phyloP scores from a whole-genome alignment of 2,113 vertebrate species.

The Thinocorus orbignyianus region DNA sequence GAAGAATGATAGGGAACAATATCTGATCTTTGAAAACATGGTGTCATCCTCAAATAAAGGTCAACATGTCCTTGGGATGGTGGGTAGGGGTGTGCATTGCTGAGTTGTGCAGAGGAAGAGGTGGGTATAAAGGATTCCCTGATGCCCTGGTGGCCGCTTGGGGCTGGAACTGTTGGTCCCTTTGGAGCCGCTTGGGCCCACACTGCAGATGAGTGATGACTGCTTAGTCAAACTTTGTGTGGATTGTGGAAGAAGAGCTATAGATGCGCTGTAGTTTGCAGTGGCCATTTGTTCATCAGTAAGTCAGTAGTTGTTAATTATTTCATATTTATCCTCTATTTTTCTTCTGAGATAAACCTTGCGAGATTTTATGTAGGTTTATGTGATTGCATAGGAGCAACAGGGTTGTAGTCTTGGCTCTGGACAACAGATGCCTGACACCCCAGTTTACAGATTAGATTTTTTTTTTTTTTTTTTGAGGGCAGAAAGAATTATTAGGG shows the following conservation, averaged over 20 bases:
- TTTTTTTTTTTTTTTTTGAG: background rate
- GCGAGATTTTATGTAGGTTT: background rate
- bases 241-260: background rate
- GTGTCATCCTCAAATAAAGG: background rate
- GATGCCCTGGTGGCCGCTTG: background rate
- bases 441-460: slow-evolving; percentile 2
- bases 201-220: accelerated
- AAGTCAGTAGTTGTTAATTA: background rate
- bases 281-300: background rate
- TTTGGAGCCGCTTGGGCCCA: background rate
- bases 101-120: accelerated
- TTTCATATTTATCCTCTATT: background rate
- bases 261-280: background rate
- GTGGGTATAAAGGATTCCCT: background rate
- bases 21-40: background rate
- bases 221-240: background rate
- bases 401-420: background rate
- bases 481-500: background rate
- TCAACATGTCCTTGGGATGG: accelerated
- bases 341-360: background rate
- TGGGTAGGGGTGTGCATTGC: background rate
- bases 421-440: background rate
- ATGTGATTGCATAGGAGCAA: background rate
- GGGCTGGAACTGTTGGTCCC: background rate
- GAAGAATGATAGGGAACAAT: background rate